Evolutionary conservation across 1,140 invertebrate species (phyloP).

Genomic region (Formica selysi): DNA sequence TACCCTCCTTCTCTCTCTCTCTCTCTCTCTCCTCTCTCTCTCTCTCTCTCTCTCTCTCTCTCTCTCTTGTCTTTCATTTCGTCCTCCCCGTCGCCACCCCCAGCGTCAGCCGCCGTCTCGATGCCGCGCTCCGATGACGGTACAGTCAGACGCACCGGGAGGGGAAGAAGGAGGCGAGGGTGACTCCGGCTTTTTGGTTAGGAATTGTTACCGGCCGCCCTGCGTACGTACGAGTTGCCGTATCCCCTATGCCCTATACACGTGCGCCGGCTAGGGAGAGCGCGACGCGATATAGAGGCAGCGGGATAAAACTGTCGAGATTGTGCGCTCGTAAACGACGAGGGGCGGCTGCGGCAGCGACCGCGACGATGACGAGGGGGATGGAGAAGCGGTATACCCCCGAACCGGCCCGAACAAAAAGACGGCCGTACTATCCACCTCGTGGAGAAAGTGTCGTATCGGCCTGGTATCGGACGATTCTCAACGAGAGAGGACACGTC

Average conservation of each 20-base stretch:
- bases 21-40: slow-evolving; percentile 15
- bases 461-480: slow-evolving; percentile 69
- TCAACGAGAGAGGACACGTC: slow-evolving; percentile 71
- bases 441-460: slow-evolving; percentile 69
- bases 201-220: slow-evolving; percentile 82
- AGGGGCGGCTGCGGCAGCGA: not conserved
- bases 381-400: slow-evolving; percentile 28
- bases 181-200: slow-evolving; percentile 84
- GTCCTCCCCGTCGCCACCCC: slow-evolving; percentile 25
- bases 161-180: slow-evolving; percentile 77
- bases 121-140: slow-evolving; percentile 79
- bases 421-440: slow-evolving; percentile 61
- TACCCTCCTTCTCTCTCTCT: slow-evolving; percentile 8
- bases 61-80: slow-evolving; percentile 43
- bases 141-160: slow-evolving; percentile 81
- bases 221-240: slow-evolving; percentile 71
- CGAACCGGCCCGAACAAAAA: slow-evolving; percentile 58
- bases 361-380: slow-evolving; percentile 28
- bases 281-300: slow-evolving; percentile 43
- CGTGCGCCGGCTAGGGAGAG: slow-evolving; percentile 35
- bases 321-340: slow-evolving; percentile 42
- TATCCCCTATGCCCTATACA: slow-evolving; percentile 26
- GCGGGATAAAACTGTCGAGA: slow-evolving; percentile 68
- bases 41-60: not conserved
- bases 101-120: slow-evolving; percentile 64